Evolutionary conservation across 2,888 invertebrate species (phyloP).

Genomic region (Scaptomyza cyrtandrae): DNA sequence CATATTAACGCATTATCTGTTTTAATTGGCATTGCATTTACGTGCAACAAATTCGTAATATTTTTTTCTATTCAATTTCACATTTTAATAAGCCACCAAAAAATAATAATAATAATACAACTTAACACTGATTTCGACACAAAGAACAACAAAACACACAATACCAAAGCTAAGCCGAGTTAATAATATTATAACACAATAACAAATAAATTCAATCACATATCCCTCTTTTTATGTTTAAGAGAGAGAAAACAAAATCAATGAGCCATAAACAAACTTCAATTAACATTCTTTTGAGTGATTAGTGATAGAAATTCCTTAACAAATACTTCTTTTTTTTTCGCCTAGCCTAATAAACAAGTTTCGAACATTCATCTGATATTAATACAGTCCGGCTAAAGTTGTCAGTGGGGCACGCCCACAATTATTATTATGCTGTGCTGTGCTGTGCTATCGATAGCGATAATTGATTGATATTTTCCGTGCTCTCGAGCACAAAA

Average conservation of each 20-base stretch:
- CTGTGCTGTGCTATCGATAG: slow-evolving; percentile 26
- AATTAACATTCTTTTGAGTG: background rate
- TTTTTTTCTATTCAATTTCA: too few species aligned
- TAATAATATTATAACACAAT: background rate
- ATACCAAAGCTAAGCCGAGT: background rate
- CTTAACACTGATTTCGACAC: background rate
- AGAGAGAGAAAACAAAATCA: background rate
- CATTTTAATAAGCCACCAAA: too few species aligned
- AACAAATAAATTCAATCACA: background rate
- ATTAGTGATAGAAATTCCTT: background rate
- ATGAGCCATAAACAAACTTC: background rate
- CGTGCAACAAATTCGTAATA: background rate
- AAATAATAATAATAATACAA: background rate
- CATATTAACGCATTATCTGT: background rate
- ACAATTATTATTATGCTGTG: slow-evolving; percentile 1
- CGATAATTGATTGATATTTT: slow-evolving; percentile 61
- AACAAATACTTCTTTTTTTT: slow-evolving; percentile 2
- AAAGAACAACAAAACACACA: background rate
- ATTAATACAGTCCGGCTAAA: slow-evolving; percentile 41
- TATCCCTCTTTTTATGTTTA: background rate
- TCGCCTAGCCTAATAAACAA: background rate
- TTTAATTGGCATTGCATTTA: background rate
- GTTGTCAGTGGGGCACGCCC: slow-evolving; percentile 26
- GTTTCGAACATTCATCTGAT: slow-evolving; percentile 27
- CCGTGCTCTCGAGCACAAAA: slow-evolving; percentile 41